Percentiles rank a stretch among this genome's conserved stretches.
Evolutionary conservation across 2,888 invertebrate genomes (phyloP).

Genomic region (Drosophila falleni): DNA sequence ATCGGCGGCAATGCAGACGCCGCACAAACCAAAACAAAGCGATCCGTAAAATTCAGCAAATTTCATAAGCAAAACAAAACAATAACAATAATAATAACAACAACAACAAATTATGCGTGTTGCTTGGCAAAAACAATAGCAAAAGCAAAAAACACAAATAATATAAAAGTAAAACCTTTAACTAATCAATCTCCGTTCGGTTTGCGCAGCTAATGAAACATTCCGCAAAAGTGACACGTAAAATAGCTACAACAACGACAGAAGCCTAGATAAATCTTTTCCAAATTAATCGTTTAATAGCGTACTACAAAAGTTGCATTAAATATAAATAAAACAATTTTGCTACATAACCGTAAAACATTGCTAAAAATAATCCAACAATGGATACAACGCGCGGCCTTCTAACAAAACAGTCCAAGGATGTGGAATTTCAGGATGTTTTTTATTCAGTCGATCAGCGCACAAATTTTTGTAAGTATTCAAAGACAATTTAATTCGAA

Average conservation of each 20-base stretch:
- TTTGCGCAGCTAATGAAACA: slow-evolving; percentile 66
- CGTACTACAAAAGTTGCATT: slow-evolving; percentile 30
- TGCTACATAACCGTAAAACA: slow-evolving; percentile 5
- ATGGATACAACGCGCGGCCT: slow-evolving; percentile 68
- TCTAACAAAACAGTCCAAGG: slow-evolving; percentile 75
- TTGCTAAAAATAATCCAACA: slow-evolving; percentile 1
- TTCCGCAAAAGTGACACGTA: slow-evolving; percentile 71
- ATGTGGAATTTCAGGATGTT: slow-evolving; percentile 85
- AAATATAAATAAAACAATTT: slow-evolving; percentile 28
- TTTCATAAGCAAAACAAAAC: slow-evolving; percentile 35
- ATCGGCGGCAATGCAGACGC: slow-evolving; percentile 46
- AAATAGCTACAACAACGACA: slow-evolving; percentile 14
- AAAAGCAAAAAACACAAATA: slow-evolving; percentile 16
- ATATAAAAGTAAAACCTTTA: slow-evolving; percentile 9
- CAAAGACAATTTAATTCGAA: neutral
- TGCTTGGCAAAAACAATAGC: slow-evolving; percentile 34
- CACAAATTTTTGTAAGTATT: slow-evolving; percentile 81
- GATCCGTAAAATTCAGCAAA: slow-evolving; percentile 14
- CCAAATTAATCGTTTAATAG: slow-evolving; percentile 13
- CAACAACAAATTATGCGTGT: slow-evolving; percentile 42
- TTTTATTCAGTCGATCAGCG: slow-evolving; percentile 82
- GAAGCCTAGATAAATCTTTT: slow-evolving; percentile 12
- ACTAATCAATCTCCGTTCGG: slow-evolving; percentile 34
- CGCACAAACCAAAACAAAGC: slow-evolving; percentile 46
- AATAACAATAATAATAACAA: slow-evolving; percentile 21